phyloP scores from a whole-genome alignment of 2,888 invertebrate genomes.

The Dolichopus griseipennis region DNA sequence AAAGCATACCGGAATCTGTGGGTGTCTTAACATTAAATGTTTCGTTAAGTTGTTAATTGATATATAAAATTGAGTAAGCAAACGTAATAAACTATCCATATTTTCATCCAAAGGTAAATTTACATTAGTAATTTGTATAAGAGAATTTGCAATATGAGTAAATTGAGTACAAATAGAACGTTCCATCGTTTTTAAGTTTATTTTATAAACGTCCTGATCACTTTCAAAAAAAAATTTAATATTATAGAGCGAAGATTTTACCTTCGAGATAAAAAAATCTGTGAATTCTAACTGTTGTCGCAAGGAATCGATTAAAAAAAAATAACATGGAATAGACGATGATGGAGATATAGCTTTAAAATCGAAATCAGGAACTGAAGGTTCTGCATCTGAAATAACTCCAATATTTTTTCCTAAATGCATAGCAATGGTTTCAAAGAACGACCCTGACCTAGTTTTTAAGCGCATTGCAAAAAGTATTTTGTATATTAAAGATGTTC shows the following conservation, averaged over 20 bases:
- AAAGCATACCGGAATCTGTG: slow-evolving; percentile 30
- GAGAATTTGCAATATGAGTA: slow-evolving; percentile 47
- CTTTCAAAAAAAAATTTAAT: slow-evolving; percentile 43
- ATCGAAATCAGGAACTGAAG: slow-evolving; percentile 16
- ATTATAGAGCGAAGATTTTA: slow-evolving; percentile 43
- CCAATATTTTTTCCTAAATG: slow-evolving; percentile 35
- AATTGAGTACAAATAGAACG: slow-evolving; percentile 51
- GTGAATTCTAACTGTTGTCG: slow-evolving; percentile 38
- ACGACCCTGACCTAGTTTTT: slow-evolving; percentile 37
- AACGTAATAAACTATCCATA: slow-evolving; percentile 50
- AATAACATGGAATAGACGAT: slow-evolving; percentile 32
- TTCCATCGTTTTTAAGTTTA: slow-evolving; percentile 47
- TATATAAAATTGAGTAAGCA: slow-evolving; percentile 48
- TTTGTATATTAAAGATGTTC: slow-evolving; percentile 35
- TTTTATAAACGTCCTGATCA: slow-evolving; percentile 42
- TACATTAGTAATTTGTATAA: slow-evolving; percentile 47
- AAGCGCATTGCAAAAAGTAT: slow-evolving; percentile 37
- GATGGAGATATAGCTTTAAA: slow-evolving; percentile 34
- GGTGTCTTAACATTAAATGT: slow-evolving; percentile 49
- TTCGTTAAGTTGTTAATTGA: slow-evolving; percentile 50
- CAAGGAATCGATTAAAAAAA: slow-evolving; percentile 31
- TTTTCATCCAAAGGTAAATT: slow-evolving; percentile 47
- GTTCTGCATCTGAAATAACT: slow-evolving; percentile 26
- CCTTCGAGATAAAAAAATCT: slow-evolving; percentile 40
- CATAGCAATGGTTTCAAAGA: slow-evolving; percentile 35